Evolutionary conservation across 2,797 vertebrate genomes (phyloP).

Genomic region (Botia almorhae): DNA sequence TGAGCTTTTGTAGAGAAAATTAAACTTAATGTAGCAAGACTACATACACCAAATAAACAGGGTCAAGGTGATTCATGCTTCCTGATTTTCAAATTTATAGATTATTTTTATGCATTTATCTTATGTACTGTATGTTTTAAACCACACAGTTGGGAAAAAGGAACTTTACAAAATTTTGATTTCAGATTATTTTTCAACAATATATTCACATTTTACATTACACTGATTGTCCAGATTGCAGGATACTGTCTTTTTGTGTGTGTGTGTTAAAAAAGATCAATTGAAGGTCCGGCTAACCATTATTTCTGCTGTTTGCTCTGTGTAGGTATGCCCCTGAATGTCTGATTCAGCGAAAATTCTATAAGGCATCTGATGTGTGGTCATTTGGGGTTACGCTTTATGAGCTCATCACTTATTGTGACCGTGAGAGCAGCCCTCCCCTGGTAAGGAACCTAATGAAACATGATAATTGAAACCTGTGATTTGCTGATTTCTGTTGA

Average conservation of each 20-base stretch:
- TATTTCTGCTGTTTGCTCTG: not conserved
- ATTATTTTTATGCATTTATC: too few species aligned
- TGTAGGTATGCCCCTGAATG: constrained; percentile 87
- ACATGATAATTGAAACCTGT: not conserved
- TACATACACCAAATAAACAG: too few species aligned
- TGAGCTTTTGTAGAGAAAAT: too few species aligned
- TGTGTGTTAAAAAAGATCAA: not conserved
- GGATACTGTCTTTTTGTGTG: too few species aligned
- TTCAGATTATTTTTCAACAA: not conserved
- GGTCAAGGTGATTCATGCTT: too few species aligned
- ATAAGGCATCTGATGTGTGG: constrained; percentile 87
- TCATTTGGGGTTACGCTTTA: constrained; percentile 87
- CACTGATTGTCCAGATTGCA: not conserved
- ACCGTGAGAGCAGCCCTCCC: constrained; percentile 81
- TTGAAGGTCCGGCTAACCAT: not conserved
- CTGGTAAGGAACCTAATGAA: constrained; percentile 67
- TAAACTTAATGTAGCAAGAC: too few species aligned
- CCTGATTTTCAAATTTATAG: too few species aligned
- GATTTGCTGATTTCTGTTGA: not conserved
- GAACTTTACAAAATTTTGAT: not conserved
- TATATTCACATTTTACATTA: not conserved
- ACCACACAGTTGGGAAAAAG: not conserved
- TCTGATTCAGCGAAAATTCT: constrained; percentile 85
- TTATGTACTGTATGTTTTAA: too few species aligned
- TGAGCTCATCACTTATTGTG: constrained; percentile 86